These are phyloP conservation scores for Danaus melanippus DNA, from an alignment of 1,140 invertebrate genomes.

Conservation along the genomic window DNA sequence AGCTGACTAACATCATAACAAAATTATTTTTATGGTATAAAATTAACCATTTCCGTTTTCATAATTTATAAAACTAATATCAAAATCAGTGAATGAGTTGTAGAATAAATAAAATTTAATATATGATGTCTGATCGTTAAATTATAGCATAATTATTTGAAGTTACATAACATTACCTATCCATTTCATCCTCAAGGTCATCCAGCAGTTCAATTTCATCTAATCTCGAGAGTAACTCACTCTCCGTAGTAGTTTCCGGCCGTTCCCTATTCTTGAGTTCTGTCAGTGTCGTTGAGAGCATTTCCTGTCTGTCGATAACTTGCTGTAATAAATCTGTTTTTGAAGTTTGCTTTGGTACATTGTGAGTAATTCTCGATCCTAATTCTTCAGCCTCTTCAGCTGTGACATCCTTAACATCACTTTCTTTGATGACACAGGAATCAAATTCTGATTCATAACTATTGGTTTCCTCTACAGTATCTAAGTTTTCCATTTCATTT, in stretches of 20 bases:
- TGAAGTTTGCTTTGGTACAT: constrained; percentile 24
- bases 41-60: not conserved
- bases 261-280: constrained; percentile 60
- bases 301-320: constrained; percentile 70
- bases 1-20: too few relatives aligned
- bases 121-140: not conserved
- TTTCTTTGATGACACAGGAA: constrained; percentile 22
- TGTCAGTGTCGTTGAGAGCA: constrained; percentile 64
- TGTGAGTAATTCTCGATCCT: constrained; percentile 15
- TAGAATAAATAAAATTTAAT: not conserved
- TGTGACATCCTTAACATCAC: constrained; percentile 16
- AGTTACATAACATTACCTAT: constrained; percentile 39
- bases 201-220: constrained; percentile 74
- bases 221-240: constrained; percentile 64
- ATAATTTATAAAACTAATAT: not conserved
- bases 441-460: constrained; percentile 19
- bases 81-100: constrained; percentile 7
- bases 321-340: constrained; percentile 50
- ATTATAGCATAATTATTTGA: not conserved
- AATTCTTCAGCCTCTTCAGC: constrained; percentile 10
- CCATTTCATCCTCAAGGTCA: constrained; percentile 73
- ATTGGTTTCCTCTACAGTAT: constrained; percentile 16
- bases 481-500: constrained; percentile 37
- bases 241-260: constrained; percentile 51
- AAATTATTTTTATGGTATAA: not conserved